Percentiles rank a stretch among this genome's conserved stretches.
Evolutionary conservation across 2,113 vertebrate genomes (phyloP).

Genomic region (Benitochromis conjunctus): DNA sequence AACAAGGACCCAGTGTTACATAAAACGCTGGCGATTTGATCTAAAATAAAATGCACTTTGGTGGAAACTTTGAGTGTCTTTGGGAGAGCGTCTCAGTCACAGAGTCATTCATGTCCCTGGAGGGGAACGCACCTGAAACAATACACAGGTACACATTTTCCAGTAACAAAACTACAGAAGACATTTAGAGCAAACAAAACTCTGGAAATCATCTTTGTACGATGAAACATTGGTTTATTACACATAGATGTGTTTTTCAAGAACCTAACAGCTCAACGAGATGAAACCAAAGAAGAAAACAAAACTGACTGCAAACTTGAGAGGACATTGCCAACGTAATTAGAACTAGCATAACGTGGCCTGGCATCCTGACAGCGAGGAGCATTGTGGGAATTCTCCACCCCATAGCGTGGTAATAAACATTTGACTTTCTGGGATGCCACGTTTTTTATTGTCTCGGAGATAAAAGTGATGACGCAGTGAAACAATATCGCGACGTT

Average conservation of each 20-base stretch:
- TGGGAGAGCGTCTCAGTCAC: not conserved
- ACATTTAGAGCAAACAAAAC: not conserved
- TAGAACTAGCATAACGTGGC: slow-evolving; percentile 1
- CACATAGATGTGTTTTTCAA: not conserved
- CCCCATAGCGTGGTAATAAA: slow-evolving; percentile 23
- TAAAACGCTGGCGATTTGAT: not conserved
- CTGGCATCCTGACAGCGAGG: slow-evolving; percentile 28
- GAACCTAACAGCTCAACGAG: not conserved
- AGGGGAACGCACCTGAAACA: not conserved
- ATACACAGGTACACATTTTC: not conserved
- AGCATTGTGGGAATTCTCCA: slow-evolving; percentile 50
- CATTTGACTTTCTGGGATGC: not conserved
- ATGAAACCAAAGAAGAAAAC: not conserved
- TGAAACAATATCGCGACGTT: not conserved
- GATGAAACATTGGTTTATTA: not conserved
- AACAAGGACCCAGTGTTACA: not conserved
- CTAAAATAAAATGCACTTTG: not conserved
- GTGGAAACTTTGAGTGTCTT: not conserved
- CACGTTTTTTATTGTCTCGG: not conserved
- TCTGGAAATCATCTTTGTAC: not conserved
- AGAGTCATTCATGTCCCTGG: not conserved
- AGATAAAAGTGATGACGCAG: slow-evolving; percentile 11
- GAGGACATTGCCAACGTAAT: slow-evolving; percentile 29
- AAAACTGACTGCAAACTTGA: slow-evolving; percentile 43
- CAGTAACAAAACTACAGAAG: not conserved